A percentile compares a stretch with the other conserved stretches of the same genome.
Evolutionary conservation across 2,113 vertebrate species (phyloP).

Genomic region (Crypturellus undulatus): DNA sequence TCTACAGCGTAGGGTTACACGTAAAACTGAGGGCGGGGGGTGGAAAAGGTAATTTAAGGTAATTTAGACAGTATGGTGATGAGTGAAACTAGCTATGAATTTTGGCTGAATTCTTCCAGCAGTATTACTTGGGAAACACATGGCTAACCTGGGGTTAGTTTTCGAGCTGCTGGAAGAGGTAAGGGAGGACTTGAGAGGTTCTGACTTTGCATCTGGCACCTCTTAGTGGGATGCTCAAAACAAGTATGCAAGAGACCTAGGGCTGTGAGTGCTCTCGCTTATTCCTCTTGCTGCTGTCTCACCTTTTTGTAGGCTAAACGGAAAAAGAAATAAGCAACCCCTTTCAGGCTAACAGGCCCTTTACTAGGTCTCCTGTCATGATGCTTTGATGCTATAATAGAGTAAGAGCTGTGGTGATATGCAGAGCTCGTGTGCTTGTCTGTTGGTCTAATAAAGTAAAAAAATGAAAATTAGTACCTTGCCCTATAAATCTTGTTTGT

Average conservation of each 20-base stretch:
- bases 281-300: background rate
- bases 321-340: background rate
- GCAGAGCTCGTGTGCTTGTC: rapidly evolving
- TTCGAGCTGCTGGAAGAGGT: rapidly evolving
- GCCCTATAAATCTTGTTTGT: background rate
- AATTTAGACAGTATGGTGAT: background rate
- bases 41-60: background rate
- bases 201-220: background rate
- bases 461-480: background rate
- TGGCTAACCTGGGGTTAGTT: background rate
- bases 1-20: rapidly evolving
- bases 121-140: background rate
- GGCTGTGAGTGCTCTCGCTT: background rate
- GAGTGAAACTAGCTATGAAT: background rate
- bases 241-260: rapidly evolving
- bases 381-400: background rate
- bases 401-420: background rate
- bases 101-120: background rate
- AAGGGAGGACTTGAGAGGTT: background rate
- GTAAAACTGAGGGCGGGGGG: background rate
- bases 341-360: background rate
- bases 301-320: rapidly evolving
- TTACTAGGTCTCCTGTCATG: background rate
- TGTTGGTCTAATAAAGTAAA: background rate
- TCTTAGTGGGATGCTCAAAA: background rate